Base-by-base conservation (phyloP, 2,113 vertebrate species). In the Nymphicus hollandicus region DNA sequence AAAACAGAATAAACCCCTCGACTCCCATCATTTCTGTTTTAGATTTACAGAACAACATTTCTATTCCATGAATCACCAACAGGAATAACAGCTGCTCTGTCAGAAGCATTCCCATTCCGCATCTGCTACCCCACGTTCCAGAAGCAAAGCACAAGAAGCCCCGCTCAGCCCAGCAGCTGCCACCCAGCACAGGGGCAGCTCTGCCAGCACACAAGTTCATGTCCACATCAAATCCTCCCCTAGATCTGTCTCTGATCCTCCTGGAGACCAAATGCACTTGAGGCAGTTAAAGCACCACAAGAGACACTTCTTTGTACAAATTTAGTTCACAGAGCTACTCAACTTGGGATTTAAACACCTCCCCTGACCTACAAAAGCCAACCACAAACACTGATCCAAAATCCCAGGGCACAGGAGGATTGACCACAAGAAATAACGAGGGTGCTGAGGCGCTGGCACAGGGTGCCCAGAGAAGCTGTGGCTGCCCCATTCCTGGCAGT, bases 361-460 rank as follows among this genome's bases (percentile, higher is more conserved):
- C 24, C 23, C 11, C 17, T 46, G 6, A 22, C 13, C 43, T 44
- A 12, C 17, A 28, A 15, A 25, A 74, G 22, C 3, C 8, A 39
- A 28, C 9, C 8, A 6, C 6, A 27, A 64, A 6, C 23, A 73
- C 47, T 31, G 31, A 37, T 10, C 18, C 39, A 25, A 41, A 89
- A 64, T 53, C 25, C 16, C 43, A 66, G 7, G 12, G 20, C 27
- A 22, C 3, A 14, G 22, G 9, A 83, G 33, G 37, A 19, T 1
- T 10, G 4, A 22, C 14, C 27, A 47, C 24, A 17, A 10, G 23
- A 35, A 58, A 58, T n/a, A 15, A 53, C 29, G 55, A n/a, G 12
- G 9, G 9, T 58, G 33, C 13, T 35, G 22, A 35, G 56, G 56
- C 0, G 1, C 56, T 1, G 1, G 33, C 13, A 15, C 56, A 58